A percentile compares a stretch with the other conserved stretches of the same genome.
Conservation (phyloP, 2,113 vertebrate species). For the Crotophaga sulcirostris region DNA sequence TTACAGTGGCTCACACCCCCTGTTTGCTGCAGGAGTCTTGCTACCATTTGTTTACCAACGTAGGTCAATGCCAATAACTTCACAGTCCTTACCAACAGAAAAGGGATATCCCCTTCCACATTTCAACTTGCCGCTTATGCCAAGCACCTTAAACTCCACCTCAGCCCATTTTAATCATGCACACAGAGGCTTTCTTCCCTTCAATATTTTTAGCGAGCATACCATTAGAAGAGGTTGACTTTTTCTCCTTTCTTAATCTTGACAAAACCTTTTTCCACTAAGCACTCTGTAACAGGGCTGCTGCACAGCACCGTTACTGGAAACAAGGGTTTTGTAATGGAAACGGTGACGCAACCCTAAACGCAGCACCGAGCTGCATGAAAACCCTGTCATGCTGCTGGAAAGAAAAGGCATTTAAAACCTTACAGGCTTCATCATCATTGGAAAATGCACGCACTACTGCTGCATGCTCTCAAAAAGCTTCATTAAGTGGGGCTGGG, state of each 20-base stretch:
- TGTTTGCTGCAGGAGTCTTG: neutral
- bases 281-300: neutral
- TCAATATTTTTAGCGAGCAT: neutral
- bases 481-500: neutral
- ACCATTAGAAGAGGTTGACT: neutral
- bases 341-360: neutral
- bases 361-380: neutral
- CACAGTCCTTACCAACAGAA: neutral
- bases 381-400: neutral
- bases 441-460: neutral
- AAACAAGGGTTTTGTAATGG: neutral
- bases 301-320: neutral
- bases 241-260: neutral
- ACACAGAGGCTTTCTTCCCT: neutral
- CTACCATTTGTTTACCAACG: neutral
- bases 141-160: neutral
- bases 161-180: neutral
- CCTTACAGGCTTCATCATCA: neutral
- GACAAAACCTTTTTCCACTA: neutral
- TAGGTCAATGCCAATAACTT: neutral
- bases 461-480: neutral
- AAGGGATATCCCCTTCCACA: fast-evolving
- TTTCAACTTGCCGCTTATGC: neutral
- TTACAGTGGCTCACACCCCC: neutral
- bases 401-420: neutral